Percentiles rank a stretch among this genome's conserved stretches.
Conservation (phyloP, 2,888 invertebrate genomes). For the Oscheius sp. region DNA sequence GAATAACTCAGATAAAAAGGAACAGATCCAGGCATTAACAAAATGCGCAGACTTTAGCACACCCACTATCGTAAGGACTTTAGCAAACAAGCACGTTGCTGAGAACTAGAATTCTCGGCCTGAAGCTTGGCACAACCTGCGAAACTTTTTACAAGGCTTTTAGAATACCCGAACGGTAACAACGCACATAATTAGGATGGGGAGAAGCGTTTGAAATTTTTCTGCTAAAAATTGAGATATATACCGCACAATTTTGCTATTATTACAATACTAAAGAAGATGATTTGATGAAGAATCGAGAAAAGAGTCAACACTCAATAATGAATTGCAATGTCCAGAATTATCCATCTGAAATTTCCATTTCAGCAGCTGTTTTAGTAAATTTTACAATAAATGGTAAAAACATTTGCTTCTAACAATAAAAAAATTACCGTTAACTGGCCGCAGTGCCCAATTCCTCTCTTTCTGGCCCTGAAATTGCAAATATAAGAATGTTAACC, state of each 20-base stretch:
- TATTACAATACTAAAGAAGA: conserved; percentile 10
- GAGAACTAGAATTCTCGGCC: conserved; percentile 22
- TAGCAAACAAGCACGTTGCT: conserved; percentile 18
- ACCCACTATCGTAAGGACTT: conserved; percentile 26
- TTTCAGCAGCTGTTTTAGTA: no score
- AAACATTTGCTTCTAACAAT: background rate
- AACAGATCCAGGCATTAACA: conserved; percentile 1
- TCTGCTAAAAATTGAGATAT: conserved; percentile 19
- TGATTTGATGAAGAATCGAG: conserved; percentile 2
- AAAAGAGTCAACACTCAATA: conserved; percentile 2
- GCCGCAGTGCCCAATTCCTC: conserved; percentile 60
- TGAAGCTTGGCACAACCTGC: no score
- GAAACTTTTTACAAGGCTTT: no score
- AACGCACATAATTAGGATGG: background rate
- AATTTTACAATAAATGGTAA: no score
- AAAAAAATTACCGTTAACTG: conserved; percentile 40
- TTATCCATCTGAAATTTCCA: conserved; percentile 2
- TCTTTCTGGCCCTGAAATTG: background rate
- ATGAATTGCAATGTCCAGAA: background rate
- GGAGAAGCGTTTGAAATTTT: background rate
- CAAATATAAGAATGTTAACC: background rate
- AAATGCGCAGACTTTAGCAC: background rate
- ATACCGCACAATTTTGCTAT: conserved; percentile 5
- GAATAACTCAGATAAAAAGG: background rate
- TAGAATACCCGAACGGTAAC: background rate